Conservation (phyloP, 2,113 vertebrate genomes). For the Seriola rivoliana region DNA sequence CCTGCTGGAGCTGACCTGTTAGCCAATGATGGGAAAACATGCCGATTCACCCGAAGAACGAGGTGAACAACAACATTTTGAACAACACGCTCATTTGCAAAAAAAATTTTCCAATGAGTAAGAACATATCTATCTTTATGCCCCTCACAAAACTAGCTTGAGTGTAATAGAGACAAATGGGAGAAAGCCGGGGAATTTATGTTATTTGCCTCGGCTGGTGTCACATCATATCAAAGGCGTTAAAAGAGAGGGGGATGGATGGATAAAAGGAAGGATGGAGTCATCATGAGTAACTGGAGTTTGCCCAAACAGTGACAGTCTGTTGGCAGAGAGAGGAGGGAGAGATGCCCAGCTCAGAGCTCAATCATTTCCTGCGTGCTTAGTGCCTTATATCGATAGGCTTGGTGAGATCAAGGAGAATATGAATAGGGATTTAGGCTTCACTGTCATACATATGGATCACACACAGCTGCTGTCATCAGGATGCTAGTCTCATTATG, state of each 20-base stretch:
- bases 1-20: conserved; percentile 46
- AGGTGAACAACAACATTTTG: conserved; percentile 1
- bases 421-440: conserved; percentile 42
- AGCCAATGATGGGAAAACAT: conserved; percentile 44
- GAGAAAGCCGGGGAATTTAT: background rate
- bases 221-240: conserved; percentile 38
- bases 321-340: conserved; percentile 62
- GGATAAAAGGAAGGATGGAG: conserved; percentile 54
- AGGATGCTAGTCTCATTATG: conserved; percentile 20
- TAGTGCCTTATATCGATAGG: conserved; percentile 43
- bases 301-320: conserved; percentile 62
- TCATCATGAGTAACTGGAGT: conserved; percentile 61
- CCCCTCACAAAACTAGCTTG: background rate
- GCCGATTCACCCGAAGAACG: conserved; percentile 27
- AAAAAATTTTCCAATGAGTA: background rate
- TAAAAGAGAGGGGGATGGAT: conserved; percentile 40
- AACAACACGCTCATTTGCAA: conserved; percentile 14
- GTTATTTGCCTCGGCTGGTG: conserved; percentile 6
- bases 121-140: background rate
- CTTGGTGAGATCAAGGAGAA: conserved; percentile 34
- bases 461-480: conserved; percentile 33
- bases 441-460: conserved; percentile 49
- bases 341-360: conserved; percentile 39
- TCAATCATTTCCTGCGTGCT: conserved; percentile 51
- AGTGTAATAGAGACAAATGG: conserved; percentile 4